phyloP scores from a whole-genome alignment of 2,888 invertebrate genomes.

The Idaea dimidiata region DNA sequence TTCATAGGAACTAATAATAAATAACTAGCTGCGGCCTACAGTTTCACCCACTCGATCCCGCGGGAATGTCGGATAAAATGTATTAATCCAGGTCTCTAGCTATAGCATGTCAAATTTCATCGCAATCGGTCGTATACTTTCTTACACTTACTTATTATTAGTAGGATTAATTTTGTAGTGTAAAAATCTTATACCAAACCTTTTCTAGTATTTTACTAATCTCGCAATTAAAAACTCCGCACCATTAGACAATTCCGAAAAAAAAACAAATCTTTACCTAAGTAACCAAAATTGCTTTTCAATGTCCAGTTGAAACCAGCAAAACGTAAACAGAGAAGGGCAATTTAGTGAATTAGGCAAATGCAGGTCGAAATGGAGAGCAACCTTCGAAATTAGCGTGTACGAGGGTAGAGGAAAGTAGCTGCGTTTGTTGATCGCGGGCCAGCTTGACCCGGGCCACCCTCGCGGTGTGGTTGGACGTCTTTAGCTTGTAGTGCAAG shows the following conservation, averaged over 20 bases:
- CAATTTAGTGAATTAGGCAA: constrained; percentile 2
- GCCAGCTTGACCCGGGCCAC: constrained; percentile 55
- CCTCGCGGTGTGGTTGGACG: constrained; percentile 56
- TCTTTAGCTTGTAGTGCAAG: constrained; percentile 37
- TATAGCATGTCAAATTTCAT: too few species aligned
- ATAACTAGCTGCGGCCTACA: too few species aligned
- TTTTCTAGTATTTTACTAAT: too few species aligned
- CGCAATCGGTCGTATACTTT: too few species aligned
- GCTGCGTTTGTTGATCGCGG: constrained; percentile 41
- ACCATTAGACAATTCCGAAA: background rate
- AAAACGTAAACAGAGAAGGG: background rate
- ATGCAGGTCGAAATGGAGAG: background rate
- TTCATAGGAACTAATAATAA: too few species aligned
- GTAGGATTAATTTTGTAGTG: too few species aligned
- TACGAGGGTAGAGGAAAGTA: constrained; percentile 26
- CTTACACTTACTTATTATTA: too few species aligned
- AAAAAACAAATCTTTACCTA: background rate
- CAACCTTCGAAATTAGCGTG: constrained; percentile 16
- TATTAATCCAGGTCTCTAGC: too few species aligned
- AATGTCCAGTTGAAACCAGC: background rate
- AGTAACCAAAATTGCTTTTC: background rate
- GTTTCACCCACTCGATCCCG: too few species aligned
- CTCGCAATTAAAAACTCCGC: background rate
- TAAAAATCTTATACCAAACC: too few species aligned
- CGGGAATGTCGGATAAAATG: too few species aligned